A percentile compares a stretch with the other conserved stretches of the same genome.
phyloP scores from a whole-genome alignment of 2,797 vertebrate genomes.

The Chrosomus eos region DNA sequence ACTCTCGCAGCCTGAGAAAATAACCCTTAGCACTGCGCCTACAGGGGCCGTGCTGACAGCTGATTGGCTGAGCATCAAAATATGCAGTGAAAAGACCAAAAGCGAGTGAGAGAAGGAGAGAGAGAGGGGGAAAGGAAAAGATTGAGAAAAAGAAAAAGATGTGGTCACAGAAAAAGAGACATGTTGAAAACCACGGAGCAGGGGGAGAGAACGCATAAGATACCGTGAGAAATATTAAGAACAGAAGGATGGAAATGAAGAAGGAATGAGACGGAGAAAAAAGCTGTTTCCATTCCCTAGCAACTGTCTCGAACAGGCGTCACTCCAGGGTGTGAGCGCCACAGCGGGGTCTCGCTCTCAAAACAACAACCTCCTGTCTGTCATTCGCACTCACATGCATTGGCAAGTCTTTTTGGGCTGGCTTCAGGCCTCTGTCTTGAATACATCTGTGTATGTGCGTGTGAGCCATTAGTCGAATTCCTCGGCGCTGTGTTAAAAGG shows the following conservation, averaged over 20 bases:
- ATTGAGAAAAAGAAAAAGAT: conserved; percentile 15
- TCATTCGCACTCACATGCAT: conserved; percentile 38
- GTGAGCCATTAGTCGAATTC: conserved; percentile 47
- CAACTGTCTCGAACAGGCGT: conserved; percentile 69
- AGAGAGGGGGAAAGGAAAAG: neutral
- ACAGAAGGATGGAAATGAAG: conserved; percentile 61
- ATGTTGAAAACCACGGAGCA: neutral
- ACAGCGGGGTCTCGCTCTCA: conserved; percentile 65
- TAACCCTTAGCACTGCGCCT: conserved; percentile 64
- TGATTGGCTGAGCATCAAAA: conserved; percentile 60
- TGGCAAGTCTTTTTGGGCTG: conserved; percentile 47
- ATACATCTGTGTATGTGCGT: conserved; percentile 52
- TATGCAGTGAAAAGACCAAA: conserved; percentile 59
- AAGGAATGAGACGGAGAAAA: conserved; percentile 50
- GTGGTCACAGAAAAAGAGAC: conserved; percentile 26
- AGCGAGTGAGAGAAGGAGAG: conserved; percentile 24
- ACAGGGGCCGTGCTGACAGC: conserved; percentile 54
- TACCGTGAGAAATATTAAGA: conserved; percentile 41
- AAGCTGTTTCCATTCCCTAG: conserved; percentile 68
- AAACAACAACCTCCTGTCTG: conserved; percentile 63
- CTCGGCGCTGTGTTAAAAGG: conserved; percentile 51
- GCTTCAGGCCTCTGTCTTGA: conserved; percentile 46
- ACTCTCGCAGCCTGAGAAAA: conserved; percentile 66
- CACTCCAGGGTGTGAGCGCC: conserved; percentile 68
- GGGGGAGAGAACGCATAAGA: neutral